Percentiles rank a stretch among this genome's conserved stretches.
Conservation (phyloP, 2,113 vertebrate genomes). For the Tapirus terrestris region DNA sequence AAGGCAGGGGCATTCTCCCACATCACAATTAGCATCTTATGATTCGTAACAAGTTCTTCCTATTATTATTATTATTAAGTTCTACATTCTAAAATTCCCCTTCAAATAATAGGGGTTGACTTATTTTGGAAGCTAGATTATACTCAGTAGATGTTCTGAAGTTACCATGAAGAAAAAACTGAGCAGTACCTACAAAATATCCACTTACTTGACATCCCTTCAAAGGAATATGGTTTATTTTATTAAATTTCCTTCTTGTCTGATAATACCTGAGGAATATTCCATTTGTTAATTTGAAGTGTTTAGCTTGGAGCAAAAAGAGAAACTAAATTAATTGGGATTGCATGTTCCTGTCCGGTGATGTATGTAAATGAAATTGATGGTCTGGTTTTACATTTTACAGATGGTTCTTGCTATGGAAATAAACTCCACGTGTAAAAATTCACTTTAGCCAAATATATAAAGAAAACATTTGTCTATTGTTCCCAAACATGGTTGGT, state of each 20-base stretch:
- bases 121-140: slow-evolving; percentile 43
- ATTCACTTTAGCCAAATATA: neutral
- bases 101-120: neutral
- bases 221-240: slow-evolving; percentile 55
- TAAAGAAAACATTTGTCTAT: neutral
- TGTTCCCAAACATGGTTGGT: neutral
- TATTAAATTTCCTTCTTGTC: slow-evolving; percentile 55
- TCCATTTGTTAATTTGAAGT: slow-evolving; percentile 53
- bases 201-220: slow-evolving; percentile 31
- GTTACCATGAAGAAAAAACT: neutral
- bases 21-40: neutral
- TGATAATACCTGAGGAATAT: slow-evolving; percentile 28
- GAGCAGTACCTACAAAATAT: neutral
- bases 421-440: slow-evolving; percentile 42
- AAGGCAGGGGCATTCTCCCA: neutral
- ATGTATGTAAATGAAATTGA: slow-evolving; percentile 26
- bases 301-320: slow-evolving; percentile 44
- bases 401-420: neutral
- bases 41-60: neutral
- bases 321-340: slow-evolving; percentile 26
- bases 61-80: neutral
- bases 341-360: neutral
- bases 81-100: neutral
- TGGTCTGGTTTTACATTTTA: neutral
- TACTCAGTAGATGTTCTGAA: slow-evolving; percentile 18